These are phyloP conservation scores for Drosophila mercatorum DNA, from an alignment of 2,888 invertebrate species.

Conservation along the genomic window DNA sequence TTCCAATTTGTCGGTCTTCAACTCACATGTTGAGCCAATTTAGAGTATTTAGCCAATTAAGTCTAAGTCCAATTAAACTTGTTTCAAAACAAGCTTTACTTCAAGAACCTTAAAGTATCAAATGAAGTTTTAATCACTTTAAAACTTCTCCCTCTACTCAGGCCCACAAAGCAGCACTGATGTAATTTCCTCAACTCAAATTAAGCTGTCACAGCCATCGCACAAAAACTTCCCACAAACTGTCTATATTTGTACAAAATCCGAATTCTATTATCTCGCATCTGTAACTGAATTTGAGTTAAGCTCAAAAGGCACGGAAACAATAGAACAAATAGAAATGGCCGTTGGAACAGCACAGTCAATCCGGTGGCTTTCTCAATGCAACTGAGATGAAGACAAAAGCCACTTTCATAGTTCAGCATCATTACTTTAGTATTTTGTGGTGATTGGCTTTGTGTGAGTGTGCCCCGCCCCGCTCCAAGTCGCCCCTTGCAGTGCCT, in stretches of 20 bases:
- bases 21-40: too few relatives aligned
- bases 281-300: conserved; percentile 20
- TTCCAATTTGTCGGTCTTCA: too few relatives aligned
- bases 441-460: conserved; percentile 67
- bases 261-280: conserved; percentile 2
- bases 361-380: conserved; percentile 7
- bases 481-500: not conserved
- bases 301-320: conserved; percentile 22
- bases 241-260: not conserved
- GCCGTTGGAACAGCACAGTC: not conserved
- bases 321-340: conserved; percentile 31
- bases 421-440: conserved; percentile 70
- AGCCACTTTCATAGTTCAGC: conserved; percentile 66
- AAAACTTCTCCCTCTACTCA: not conserved
- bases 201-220: not conserved
- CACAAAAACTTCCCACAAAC: not conserved
- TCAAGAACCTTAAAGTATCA: not conserved
- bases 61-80: too few relatives aligned
- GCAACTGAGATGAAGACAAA: conserved; percentile 37
- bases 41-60: too few relatives aligned
- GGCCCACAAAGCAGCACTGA: not conserved
- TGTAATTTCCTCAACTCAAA: not conserved
- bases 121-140: not conserved
- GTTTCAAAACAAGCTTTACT: not conserved
- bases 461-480: not conserved